Percentiles rank a stretch among this genome's conserved stretches.
Evolutionary conservation across 2,797 vertebrate species (phyloP).

Genomic region (Aplochiton taeniatus): DNA sequence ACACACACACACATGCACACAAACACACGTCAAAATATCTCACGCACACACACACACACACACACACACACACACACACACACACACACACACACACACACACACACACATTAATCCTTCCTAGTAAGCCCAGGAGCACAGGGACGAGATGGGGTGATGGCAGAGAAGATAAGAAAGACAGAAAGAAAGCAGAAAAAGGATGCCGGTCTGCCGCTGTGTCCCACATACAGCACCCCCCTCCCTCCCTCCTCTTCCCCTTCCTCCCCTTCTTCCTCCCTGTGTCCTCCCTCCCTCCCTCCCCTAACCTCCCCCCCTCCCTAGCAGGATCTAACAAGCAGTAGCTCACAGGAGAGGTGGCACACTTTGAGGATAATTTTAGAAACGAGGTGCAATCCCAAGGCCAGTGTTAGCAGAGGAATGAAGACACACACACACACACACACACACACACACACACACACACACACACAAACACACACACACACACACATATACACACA

Average conservation of each 20-base stretch:
- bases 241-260: conserved; percentile 11
- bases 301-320: background rate
- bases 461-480: no score
- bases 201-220: conserved; percentile 49
- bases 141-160: conserved; percentile 55
- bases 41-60: conserved; percentile 4
- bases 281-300: conserved; percentile 5
- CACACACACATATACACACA: no score
- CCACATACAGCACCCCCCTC: conserved; percentile 54
- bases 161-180: conserved; percentile 50
- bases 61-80: conserved; percentile 2
- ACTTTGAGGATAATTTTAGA: background rate
- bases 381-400: no score
- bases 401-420: no score
- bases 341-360: conserved; percentile 1
- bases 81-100: conserved; percentile 18
- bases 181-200: conserved; percentile 42
- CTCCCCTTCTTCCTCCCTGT: conserved; percentile 33
- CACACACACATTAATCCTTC: conserved; percentile 43
- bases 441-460: no score
- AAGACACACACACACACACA: background rate
- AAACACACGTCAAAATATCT: no score
- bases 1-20: no score
- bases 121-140: conserved; percentile 52
- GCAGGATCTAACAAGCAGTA: background rate